Conservation (phyloP, 1,140 invertebrate genomes). For the Drosophila tropicalis region DNA sequence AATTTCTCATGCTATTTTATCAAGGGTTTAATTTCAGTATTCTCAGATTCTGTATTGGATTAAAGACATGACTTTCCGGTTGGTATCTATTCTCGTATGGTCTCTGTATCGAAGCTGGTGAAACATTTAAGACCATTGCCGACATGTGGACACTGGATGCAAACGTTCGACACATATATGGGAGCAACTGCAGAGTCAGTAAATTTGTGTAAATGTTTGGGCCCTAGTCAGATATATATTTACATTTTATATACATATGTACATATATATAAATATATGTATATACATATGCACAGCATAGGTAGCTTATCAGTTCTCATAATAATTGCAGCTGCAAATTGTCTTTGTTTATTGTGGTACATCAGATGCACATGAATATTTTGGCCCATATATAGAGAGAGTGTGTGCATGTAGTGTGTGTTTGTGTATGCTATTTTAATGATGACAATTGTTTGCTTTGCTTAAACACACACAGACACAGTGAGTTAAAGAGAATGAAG, state of each 20-base stretch:
- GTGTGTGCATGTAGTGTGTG: constrained; percentile 33
- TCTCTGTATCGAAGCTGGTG: no score
- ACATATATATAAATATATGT: not conserved
- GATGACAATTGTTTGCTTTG: constrained; percentile 77
- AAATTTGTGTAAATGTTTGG: constrained; percentile 6
- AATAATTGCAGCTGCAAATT: constrained; percentile 80
- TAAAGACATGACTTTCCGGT: no score
- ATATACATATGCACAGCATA: constrained; percentile 44
- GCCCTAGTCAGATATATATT: not conserved
- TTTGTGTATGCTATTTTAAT: constrained; percentile 70
- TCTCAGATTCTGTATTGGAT: no score
- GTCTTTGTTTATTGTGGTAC: constrained; percentile 74
- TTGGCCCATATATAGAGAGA: constrained; percentile 1
- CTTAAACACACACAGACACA: constrained; percentile 32
- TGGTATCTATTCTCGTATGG: no score
- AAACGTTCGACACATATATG: no score
- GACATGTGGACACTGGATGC: no score
- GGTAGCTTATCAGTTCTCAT: constrained; percentile 72
- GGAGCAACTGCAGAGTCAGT: not conserved
- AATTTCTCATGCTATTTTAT: no score
- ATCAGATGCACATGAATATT: constrained; percentile 50
- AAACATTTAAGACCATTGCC: no score
- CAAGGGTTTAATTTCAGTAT: no score
- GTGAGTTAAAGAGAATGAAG: not conserved
- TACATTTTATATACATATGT: not conserved